These are phyloP conservation scores for Ciconia nigra DNA, from an alignment of 2,797 vertebrate species.

Conservation along the genomic window DNA sequence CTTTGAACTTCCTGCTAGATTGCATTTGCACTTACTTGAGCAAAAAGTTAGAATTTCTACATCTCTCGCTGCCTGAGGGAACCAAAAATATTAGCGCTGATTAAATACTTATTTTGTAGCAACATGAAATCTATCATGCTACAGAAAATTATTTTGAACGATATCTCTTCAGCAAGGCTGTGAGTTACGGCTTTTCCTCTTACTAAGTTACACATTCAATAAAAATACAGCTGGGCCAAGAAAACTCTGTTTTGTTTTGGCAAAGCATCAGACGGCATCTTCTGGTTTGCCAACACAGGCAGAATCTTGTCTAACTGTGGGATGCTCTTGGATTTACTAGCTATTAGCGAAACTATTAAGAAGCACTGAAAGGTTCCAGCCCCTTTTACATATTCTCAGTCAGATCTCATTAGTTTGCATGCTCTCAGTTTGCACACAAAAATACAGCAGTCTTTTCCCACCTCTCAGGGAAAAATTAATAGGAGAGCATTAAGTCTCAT, in stretches of 20 bases:
- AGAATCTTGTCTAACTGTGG: constrained; percentile 46
- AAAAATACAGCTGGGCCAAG: constrained; percentile 22
- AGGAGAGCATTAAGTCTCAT: background rate
- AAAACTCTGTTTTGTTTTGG: constrained; percentile 48
- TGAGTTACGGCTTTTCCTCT: background rate
- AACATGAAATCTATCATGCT: background rate
- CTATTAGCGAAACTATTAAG: constrained; percentile 32
- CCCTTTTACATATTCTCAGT: background rate
- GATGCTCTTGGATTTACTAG: constrained; percentile 44
- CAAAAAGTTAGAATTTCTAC: background rate
- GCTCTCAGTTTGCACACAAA: background rate
- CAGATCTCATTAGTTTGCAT: background rate
- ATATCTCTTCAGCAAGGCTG: background rate
- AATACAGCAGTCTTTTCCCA: background rate
- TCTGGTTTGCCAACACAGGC: constrained; percentile 43
- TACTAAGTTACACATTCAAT: constrained; percentile 5
- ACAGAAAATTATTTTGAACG: constrained; percentile 13
- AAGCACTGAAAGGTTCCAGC: constrained; percentile 19
- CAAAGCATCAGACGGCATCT: constrained; percentile 38
- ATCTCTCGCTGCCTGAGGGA: background rate
- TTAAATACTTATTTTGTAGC: constrained; percentile 40
- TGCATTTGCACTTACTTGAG: constrained; percentile 4
- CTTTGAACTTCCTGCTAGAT: background rate
- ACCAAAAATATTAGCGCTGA: background rate
- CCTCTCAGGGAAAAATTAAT: constrained; percentile 2